Percentiles rank a stretch among this genome's conserved stretches.
phyloP scores from a whole-genome alignment of 2,113 vertebrate genomes.

The Peromyscus leucopus region DNA sequence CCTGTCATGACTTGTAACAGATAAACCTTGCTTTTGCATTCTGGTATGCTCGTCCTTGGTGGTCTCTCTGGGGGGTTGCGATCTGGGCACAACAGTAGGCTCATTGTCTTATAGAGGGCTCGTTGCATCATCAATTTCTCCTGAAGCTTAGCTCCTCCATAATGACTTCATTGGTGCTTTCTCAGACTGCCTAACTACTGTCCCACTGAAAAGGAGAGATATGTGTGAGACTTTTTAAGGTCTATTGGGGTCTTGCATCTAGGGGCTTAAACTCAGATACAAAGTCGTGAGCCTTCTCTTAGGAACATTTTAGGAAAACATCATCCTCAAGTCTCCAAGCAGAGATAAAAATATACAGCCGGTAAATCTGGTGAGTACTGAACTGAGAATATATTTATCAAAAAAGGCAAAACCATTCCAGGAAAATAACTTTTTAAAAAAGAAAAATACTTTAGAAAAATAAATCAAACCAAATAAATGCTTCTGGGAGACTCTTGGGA shows the following conservation, averaged over 20 bases:
- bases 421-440: not conserved
- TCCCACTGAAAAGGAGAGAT: not conserved
- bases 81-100: too few species aligned
- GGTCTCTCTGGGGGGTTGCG: too few species aligned
- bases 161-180: not conserved
- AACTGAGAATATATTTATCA: constrained; percentile 15
- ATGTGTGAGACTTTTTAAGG: not conserved
- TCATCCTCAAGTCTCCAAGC: not conserved
- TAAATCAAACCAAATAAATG: constrained; percentile 48
- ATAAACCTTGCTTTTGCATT: too few species aligned
- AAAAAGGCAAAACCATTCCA: constrained; percentile 31
- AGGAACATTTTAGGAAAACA: not conserved
- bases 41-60: too few species aligned
- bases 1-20: too few species aligned
- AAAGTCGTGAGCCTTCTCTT: not conserved
- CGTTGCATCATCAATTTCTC: not conserved
- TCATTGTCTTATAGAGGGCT: not conserved
- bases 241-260: not conserved
- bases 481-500: constrained; percentile 50
- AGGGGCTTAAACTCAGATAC: not conserved
- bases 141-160: not conserved
- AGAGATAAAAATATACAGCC: not conserved
- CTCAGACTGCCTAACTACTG: not conserved
- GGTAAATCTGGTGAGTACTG: not conserved
- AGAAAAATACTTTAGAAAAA: constrained; percentile 58